Base-by-base conservation (phyloP, 1,140 invertebrate species). In the Tribolium madens region DNA sequence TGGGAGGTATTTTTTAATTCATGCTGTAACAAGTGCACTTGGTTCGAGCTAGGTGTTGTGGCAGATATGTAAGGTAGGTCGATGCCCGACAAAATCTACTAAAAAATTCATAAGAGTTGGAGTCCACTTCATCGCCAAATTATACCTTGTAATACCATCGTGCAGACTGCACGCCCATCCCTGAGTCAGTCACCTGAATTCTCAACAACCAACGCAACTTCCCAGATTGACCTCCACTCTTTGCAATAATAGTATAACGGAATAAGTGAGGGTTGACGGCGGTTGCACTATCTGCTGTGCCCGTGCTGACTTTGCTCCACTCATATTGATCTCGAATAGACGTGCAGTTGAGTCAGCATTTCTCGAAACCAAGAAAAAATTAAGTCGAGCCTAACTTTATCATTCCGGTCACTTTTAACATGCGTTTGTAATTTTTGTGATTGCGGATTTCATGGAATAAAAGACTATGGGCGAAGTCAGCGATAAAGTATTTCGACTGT, bases 281-380 rank as follows among this genome's bases (percentile, higher is more conserved):
- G n/a, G n/a, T n/a, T n/a, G n/a, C n/a, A n/a, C n/a, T n/a, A n/a
- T n/a, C 10, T 15, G 46, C 33, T 69, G 2, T 42, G 74, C 74
- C 74, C 68, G 15, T 76, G 74, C 74, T 76, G 74, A 76, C 74
- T 48, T 14, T 53, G 74, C 64, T 76, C 74, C 42, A 53, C 74
- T 53, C 53, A 60, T 76, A 76, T 76, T 76, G 74, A 76, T 76
- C 74, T 53, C 46, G 42, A 76, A 52, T 50, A 60, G 47, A 18
- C 74, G 74, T 57, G 53, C 57, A 31, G 74, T 60, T 17, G 42
- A 13, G n/a, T 76, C 74, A 76, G 74, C 74, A 76, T 26, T 26
- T 76, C 68, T 76, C 64, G 3, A 47, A 21, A 71, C 33, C 26
- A 71, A 15, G 14, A 71, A 71, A 70, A 71, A 71, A 71, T 48